These are phyloP conservation scores for Ochropacha duplaris DNA, from an alignment of 2,888 invertebrate species.

Conservation along the genomic window DNA sequence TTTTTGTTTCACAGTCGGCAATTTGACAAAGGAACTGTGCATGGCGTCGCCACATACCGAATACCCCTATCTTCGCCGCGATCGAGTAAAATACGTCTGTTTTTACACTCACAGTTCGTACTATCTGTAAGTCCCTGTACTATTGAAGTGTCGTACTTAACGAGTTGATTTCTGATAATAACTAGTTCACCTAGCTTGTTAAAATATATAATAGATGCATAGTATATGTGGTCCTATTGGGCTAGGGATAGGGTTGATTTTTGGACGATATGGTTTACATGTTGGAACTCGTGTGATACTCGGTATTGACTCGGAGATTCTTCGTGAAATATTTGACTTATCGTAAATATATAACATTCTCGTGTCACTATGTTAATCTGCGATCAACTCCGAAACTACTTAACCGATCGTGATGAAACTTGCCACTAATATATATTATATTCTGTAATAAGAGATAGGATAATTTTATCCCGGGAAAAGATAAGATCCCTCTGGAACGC, in stretches of 20 bases:
- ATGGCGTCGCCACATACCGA: not conserved
- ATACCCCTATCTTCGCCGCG: not conserved
- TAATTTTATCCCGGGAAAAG: too few relatives aligned
- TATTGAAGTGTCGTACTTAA: slow-evolving; percentile 69
- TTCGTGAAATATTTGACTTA: too few relatives aligned
- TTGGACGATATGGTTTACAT: not conserved
- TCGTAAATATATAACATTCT: too few relatives aligned
- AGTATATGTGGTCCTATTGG: not conserved
- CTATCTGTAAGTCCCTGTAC: slow-evolving; percentile 12
- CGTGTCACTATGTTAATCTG: too few relatives aligned
- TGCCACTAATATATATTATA: too few relatives aligned
- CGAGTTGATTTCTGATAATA: slow-evolving; percentile 62
- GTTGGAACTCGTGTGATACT: slow-evolving; percentile 9
- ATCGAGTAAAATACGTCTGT: slow-evolving; percentile 1
- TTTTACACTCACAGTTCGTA: not conserved
- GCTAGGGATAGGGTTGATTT: not conserved
- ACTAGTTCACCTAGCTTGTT: slow-evolving; percentile 27
- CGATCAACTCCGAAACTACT: too few relatives aligned
- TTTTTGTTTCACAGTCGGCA: not conserved
- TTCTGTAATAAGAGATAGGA: too few relatives aligned
- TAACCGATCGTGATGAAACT: too few relatives aligned
- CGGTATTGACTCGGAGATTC: too few relatives aligned
- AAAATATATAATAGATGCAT: slow-evolving; percentile 6
- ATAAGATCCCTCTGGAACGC: too few relatives aligned
- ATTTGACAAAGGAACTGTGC: not conserved